Evolutionary conservation across 92 coral and sea anemone genomes (phyloP).

Genomic region (Diadumene lineata): DNA sequence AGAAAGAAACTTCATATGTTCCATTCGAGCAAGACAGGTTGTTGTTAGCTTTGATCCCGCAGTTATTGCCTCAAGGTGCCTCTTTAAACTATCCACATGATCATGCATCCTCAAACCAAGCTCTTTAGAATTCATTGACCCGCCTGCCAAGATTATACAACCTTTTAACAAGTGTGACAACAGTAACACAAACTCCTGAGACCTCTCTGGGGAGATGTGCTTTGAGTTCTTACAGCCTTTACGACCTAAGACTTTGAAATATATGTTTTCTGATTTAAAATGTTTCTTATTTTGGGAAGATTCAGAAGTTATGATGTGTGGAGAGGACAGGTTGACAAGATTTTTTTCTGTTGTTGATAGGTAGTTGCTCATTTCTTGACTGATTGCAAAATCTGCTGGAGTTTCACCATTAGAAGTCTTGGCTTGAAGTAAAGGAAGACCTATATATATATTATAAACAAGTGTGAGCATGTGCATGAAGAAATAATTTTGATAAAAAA

Average conservation of each 20-base stretch:
- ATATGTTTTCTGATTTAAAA: slow-evolving; percentile 23
- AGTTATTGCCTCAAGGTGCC: slow-evolving; percentile 37
- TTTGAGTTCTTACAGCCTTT: slow-evolving; percentile 26
- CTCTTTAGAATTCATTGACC: neutral
- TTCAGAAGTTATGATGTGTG: neutral
- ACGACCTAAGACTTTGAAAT: slow-evolving; percentile 31
- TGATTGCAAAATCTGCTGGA: slow-evolving; percentile 54
- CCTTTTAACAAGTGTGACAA: slow-evolving; percentile 60
- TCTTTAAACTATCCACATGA: slow-evolving; percentile 55
- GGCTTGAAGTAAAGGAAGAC: slow-evolving; percentile 65
- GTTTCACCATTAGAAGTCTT: slow-evolving; percentile 54
- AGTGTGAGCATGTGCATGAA: no score
- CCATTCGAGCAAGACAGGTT: slow-evolving; percentile 15
- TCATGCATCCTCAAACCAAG: neutral
- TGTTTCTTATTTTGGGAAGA: neutral
- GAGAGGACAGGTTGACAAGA: slow-evolving; percentile 19
- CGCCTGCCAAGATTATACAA: slow-evolving; percentile 29
- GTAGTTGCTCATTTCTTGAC: slow-evolving; percentile 34
- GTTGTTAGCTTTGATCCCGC: slow-evolving; percentile 25
- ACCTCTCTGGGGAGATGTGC: slow-evolving; percentile 43
- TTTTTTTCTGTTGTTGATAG: slow-evolving; percentile 37
- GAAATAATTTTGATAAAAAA: no score
- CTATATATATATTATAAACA: no score
- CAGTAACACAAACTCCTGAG: slow-evolving; percentile 60
- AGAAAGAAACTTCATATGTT: slow-evolving; percentile 14